Evolutionary conservation across 1,140 invertebrate genomes (phyloP), one percentile per base, ranked within the genome.

Genomic region (Nixonia krombeini): DNA sequence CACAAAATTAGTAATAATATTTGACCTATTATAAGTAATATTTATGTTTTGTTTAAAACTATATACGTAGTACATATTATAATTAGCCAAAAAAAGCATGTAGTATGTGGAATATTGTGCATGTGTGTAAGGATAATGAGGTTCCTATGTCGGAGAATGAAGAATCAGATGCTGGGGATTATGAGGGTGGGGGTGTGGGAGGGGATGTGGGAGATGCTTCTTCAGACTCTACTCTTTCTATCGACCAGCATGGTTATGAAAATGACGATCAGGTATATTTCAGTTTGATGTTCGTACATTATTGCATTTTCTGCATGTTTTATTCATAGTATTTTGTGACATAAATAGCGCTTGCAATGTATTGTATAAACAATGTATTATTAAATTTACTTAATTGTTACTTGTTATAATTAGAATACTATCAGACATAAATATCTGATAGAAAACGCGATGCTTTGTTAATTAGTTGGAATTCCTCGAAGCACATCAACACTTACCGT

Each of bases 81-180:
- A 42, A 21, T 16, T 40, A 13, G 17, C n/a, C n/a, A n/a, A 33
- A 61, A 70, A 47, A 72, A 74, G 80, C 80, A 81, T 82, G 79
- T 69, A 67, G 71, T 79, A 81, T 80, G 80, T 83, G 82, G 80
- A 76, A 77, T 72, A 68, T 82, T 78, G 76, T 82, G 82, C 82
- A 85, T 83, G 81, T 83, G 71, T 84, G 74, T 81, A 84, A 84
- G 81, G 82, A 85, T 75, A 79, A 76, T 80, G 81, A 83, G 74
- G 71, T 74, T 68, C 71, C 73, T 69, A 74, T 68, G 40, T 76
- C 80, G 53, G 82, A 83, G 53, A 80, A 79, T 64, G 79, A 81
- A 67, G 75, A 80, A 72, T 77, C 68, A 37, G 83, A 81, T 70
- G 67, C 79, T 67, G 77, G 77, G 74, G 78, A 82, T 69, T 53